A percentile compares a stretch with the other conserved stretches of the same genome.
phyloP scores from a whole-genome alignment of 1,140 invertebrate species.

The Eufriesea mexicana region DNA sequence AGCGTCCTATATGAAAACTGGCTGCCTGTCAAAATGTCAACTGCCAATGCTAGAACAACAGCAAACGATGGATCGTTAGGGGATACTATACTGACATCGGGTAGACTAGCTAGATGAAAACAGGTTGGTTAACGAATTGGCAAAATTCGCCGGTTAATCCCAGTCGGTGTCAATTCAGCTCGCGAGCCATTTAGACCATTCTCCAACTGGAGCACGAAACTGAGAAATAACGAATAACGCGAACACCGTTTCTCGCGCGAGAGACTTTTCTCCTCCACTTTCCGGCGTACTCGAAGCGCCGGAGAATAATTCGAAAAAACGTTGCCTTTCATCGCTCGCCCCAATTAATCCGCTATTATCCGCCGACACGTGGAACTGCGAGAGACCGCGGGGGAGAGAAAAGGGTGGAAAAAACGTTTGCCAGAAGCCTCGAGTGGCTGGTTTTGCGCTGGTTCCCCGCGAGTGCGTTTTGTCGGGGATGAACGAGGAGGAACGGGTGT shows the following conservation, averaged over 20 bases:
- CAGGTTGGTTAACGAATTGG: too few species aligned
- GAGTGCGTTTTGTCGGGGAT: background rate
- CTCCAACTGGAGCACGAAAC: too few species aligned
- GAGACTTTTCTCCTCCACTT: background rate
- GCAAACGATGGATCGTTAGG: too few species aligned
- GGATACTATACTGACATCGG: too few species aligned
- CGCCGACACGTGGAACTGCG: background rate
- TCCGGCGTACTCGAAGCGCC: background rate
- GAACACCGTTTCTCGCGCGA: background rate
- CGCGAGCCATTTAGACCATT: too few species aligned
- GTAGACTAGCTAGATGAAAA: too few species aligned
- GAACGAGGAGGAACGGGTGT: background rate
- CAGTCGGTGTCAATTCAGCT: too few species aligned
- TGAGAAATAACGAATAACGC: background rate
- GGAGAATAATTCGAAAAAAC: background rate
- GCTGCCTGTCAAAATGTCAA: too few species aligned
- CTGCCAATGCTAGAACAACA: too few species aligned
- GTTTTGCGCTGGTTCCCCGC: background rate
- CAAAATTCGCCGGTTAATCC: too few species aligned
- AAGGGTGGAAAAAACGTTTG: background rate
- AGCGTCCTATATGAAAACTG: too few species aligned
- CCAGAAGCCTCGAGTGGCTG: background rate
- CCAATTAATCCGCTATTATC: background rate
- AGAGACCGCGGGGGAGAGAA: background rate
- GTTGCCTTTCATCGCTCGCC: background rate